Percentiles rank a stretch among this genome's conserved stretches.
Evolutionary conservation across 2,113 vertebrate genomes (phyloP).

Genomic region (Seriola rivoliana): DNA sequence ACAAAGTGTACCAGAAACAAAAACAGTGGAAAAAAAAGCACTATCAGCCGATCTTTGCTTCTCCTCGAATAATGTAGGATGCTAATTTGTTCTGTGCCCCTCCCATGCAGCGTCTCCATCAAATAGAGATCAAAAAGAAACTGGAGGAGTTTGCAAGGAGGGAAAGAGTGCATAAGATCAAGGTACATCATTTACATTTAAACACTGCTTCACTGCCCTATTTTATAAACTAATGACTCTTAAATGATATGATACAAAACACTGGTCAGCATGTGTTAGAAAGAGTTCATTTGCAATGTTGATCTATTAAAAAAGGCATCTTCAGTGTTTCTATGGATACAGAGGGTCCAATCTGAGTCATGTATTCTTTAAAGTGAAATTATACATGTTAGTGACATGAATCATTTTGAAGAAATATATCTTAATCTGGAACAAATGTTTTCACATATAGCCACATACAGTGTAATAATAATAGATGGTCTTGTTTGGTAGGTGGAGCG

Average conservation of each 20-base stretch:
- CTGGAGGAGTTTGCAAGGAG: constrained; percentile 85
- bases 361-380: neutral
- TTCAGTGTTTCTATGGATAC: neutral
- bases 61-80: constrained; percentile 19
- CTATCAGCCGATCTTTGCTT: constrained; percentile 6
- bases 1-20: neutral
- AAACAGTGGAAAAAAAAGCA: neutral
- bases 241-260: neutral
- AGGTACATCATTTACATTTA: constrained; percentile 83
- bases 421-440: neutral
- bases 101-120: constrained; percentile 85
- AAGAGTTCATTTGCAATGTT: constrained; percentile 6
- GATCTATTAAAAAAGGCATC: neutral
- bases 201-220: constrained; percentile 8
- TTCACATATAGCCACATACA: neutral
- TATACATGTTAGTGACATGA: neutral
- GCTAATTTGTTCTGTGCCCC: constrained; percentile 23
- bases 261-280: neutral
- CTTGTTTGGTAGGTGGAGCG: constrained; percentile 82
- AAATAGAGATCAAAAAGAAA: constrained; percentile 87
- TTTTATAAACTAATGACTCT: constrained; percentile 19
- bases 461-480: constrained; percentile 2
- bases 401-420: neutral
- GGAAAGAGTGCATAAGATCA: constrained; percentile 84
- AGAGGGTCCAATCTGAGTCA: neutral